Evolutionary conservation across 2,113 vertebrate genomes (phyloP), one percentile per base, ranked within the genome.

Genomic region (Picathartes gymnocephalus): DNA sequence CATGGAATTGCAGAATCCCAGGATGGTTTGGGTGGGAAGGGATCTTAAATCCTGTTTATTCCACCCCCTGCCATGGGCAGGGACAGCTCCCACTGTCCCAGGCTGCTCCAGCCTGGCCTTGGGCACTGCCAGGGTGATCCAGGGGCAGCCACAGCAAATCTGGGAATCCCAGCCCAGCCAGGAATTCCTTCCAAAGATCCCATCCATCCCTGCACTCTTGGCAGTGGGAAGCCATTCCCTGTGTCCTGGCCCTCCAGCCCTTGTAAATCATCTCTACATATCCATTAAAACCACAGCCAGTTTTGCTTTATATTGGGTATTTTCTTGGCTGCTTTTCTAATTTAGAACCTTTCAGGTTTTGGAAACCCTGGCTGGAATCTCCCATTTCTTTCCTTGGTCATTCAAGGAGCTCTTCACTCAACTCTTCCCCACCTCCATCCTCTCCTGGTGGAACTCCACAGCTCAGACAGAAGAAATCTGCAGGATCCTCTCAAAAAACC

Each of bases 371-470:
- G 60, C 4, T 56, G 69, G 64, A 51, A 66, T n/a, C 21, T 82
- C 51, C 13, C 25, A 15, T 31, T 78, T 7, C 21, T 6, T 20
- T 24, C 31, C 47, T 11, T 2, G 57, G 31, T 28, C 45, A 24
- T 0, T 3, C 30, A 31, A 15, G 0, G 64, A 78, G 14, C 47
- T 71, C 62, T 68, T 50, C 19, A 6, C 39, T n/a, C 35, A 47
- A 12, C 7, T 27, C n/a, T 18, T 18, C 11, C 15, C 6, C 25
- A 5, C 14, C 33, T 40, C 30, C 69, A 45, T 2, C 50, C 60
- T 25, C 20, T 58, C 13, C n/a, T 0, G 11, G 21, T 23, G 24
- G 11, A 65, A 28, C 3, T 21, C 16, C 2, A 5, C 5, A 18
- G 40, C 48, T 47, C 23, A 13, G 13, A 30, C 57, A 77, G 58